A percentile compares a stretch with the other conserved stretches of the same genome.
phyloP scores from a whole-genome alignment of 2,113 vertebrate species.

The Vimba vimba region DNA sequence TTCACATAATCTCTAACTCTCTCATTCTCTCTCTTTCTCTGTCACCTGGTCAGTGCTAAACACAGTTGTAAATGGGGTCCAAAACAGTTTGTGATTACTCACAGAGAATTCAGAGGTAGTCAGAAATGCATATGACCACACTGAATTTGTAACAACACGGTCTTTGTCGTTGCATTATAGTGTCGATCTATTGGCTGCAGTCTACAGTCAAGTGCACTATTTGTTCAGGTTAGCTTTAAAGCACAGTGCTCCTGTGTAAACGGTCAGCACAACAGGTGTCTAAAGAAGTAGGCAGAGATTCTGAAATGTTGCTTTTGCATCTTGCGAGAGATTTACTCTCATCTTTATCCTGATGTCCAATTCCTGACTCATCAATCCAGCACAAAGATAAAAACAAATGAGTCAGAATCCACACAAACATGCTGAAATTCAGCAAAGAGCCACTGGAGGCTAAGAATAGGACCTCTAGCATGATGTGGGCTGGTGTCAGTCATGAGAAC shows the following conservation, averaged over 20 bases:
- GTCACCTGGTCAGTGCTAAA: neutral
- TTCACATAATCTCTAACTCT: neutral
- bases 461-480: conserved; percentile 19
- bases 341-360: neutral
- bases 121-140: neutral
- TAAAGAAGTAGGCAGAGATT: neutral
- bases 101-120: neutral
- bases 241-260: neutral
- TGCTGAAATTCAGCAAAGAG: conserved; percentile 3
- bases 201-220: neutral
- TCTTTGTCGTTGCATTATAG: neutral
- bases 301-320: neutral
- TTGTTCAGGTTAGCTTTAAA: neutral
- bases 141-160: neutral
- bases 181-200: neutral
- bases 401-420: conserved; percentile 10
- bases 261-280: neutral
- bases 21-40: neutral
- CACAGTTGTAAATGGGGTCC: neutral
- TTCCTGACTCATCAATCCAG: conserved; percentile 16
- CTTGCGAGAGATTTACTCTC: neutral
- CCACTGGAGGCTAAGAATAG: conserved; percentile 21
- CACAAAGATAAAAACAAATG: conserved; percentile 38
- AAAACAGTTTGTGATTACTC: neutral
- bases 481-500: conserved; percentile 28